Evolutionary conservation across 2,113 vertebrate species (phyloP).

Genomic region (Struthio camelus): DNA sequence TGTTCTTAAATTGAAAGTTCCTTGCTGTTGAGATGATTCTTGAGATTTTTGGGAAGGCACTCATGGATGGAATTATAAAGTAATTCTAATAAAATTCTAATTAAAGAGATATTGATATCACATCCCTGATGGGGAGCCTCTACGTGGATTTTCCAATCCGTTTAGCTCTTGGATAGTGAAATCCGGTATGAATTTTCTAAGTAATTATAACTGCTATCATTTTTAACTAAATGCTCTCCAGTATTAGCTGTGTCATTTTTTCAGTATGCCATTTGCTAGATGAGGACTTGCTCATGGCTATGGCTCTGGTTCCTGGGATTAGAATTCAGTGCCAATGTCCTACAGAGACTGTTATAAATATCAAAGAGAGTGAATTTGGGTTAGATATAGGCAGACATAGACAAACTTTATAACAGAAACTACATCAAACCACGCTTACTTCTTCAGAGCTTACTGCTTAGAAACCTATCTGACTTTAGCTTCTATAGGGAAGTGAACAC

Average conservation of each 20-base stretch:
- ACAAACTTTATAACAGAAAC: background rate
- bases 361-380: background rate
- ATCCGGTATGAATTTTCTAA: background rate
- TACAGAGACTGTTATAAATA: background rate
- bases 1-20: background rate
- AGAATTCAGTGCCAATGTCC: background rate
- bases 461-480: background rate
- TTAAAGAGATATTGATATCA: background rate
- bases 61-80: background rate
- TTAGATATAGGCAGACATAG: background rate
- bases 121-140: background rate
- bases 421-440: background rate
- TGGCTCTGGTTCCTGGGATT: background rate
- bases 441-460: background rate
- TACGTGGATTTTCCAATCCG: background rate
- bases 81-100: background rate
- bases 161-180: background rate
- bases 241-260: background rate
- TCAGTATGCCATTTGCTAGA: background rate
- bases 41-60: background rate
- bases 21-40: background rate
- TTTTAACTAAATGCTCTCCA: background rate
- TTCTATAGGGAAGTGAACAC: background rate
- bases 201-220: background rate
- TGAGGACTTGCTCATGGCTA: background rate